Evolutionary conservation across 2,113 vertebrate genomes (phyloP).

Genomic region (Macrotus californicus): DNA sequence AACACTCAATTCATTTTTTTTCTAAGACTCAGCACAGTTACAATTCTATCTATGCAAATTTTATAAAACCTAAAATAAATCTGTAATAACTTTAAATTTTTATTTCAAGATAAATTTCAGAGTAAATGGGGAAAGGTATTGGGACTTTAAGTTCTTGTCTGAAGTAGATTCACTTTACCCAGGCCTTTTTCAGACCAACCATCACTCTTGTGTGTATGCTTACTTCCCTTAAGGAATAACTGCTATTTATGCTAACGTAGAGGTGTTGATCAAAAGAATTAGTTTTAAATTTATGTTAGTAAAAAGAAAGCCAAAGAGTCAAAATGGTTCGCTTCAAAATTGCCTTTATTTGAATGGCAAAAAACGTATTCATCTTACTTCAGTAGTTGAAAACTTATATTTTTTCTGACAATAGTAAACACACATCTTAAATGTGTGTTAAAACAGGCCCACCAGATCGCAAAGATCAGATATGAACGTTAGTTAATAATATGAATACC

Average conservation of each 20-base stretch:
- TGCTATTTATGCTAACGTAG: neutral
- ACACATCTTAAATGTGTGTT: neutral
- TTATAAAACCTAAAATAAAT: conserved; percentile 3
- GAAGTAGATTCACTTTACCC: neutral
- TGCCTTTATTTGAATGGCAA: conserved; percentile 56
- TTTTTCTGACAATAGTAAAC: conserved; percentile 17
- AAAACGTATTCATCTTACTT: neutral
- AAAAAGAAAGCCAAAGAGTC: conserved; percentile 20
- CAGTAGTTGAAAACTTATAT: neutral
- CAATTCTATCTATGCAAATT: neutral
- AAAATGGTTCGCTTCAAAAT: neutral
- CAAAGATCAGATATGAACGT: conserved; percentile 31
- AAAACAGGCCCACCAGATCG: neutral
- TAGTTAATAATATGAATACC: neutral
- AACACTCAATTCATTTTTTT: conserved; percentile 4
- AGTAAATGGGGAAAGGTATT: neutral
- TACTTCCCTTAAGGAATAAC: neutral
- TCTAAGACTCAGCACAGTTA: neutral
- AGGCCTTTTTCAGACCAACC: neutral
- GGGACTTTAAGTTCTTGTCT: neutral
- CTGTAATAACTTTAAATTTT: conserved; percentile 12
- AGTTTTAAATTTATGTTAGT: neutral
- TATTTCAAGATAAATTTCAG: conserved; percentile 8
- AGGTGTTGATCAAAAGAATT: neutral
- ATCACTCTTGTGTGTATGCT: neutral